Conservation (phyloP, 2,113 vertebrate genomes). For the Apteryx mantelli region DNA sequence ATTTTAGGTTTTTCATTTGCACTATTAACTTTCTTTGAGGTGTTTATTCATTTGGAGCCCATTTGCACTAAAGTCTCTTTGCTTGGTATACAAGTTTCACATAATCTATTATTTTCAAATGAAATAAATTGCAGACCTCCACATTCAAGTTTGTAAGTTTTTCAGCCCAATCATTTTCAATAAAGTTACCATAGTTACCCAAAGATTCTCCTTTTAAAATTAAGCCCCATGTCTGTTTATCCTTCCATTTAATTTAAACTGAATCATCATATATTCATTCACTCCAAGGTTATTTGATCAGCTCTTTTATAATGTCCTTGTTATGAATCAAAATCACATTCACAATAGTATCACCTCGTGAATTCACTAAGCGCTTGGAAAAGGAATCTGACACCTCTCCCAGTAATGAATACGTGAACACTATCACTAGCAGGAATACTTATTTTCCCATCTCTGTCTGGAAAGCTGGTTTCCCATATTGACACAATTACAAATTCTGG, state of each 20-base stretch:
- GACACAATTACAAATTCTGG: background rate
- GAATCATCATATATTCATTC: background rate
- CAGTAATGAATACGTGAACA: background rate
- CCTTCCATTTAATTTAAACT: background rate
- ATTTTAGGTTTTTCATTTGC: background rate
- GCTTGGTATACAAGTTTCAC: background rate
- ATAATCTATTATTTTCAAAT: background rate
- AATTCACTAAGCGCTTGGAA: background rate
- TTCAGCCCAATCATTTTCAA: slow-evolving; percentile 18
- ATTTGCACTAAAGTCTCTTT: background rate
- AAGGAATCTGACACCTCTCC: background rate
- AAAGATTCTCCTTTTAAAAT: background rate
- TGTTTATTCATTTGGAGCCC: background rate
- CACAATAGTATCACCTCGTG: background rate
- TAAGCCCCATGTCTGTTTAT: background rate
- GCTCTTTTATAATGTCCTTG: background rate
- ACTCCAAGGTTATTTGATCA: background rate
- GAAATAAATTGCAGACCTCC: background rate
- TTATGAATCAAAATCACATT: background rate
- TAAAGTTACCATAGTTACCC: slow-evolving; percentile 47
- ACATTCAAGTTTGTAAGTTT: background rate
- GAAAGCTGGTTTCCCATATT: background rate
- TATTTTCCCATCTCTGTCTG: background rate
- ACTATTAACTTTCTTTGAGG: background rate
- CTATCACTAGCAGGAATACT: background rate